phyloP scores from a whole-genome alignment of 92 coral and sea anemone species.

The Actinostola sp. region DNA sequence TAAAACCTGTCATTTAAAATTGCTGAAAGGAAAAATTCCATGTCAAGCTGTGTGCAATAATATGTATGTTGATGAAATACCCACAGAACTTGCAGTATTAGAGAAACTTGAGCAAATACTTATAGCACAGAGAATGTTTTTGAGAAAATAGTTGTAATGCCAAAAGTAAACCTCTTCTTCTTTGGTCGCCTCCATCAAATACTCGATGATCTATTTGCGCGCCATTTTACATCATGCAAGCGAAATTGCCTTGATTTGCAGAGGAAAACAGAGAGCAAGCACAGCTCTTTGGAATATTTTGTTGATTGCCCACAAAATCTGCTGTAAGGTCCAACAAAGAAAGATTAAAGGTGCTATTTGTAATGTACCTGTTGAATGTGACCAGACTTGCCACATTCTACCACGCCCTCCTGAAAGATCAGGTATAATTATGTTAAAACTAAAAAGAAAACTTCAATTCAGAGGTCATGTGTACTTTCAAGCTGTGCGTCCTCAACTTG shows the following conservation, averaged over 20 bases:
- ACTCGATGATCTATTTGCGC: too few relatives aligned
- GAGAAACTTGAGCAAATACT: too few relatives aligned
- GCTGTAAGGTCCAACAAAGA: too few relatives aligned
- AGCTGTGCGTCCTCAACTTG: constrained; percentile 62
- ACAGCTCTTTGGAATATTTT: too few relatives aligned
- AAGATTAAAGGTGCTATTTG: too few relatives aligned
- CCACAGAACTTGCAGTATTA: constrained; percentile 18
- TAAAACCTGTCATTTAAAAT: constrained; percentile 2
- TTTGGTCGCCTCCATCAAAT: too few relatives aligned
- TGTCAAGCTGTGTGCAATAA: constrained; percentile 28
- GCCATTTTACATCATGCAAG: too few relatives aligned
- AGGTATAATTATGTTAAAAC: constrained; percentile 62
- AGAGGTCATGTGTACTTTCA: constrained; percentile 71
- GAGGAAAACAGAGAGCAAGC: too few relatives aligned
- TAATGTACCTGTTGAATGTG: constrained; percentile 67
- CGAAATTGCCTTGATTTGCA: too few relatives aligned
- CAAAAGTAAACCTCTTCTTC: too few relatives aligned
- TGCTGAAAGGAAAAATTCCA: constrained; percentile 21
- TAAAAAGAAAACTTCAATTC: constrained; percentile 68
- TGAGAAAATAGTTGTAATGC: too few relatives aligned
- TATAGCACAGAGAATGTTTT: constrained; percentile 46
- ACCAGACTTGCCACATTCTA: constrained; percentile 39
- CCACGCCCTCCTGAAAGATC: constrained; percentile 77
- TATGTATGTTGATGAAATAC: constrained; percentile 30
- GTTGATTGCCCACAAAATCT: too few relatives aligned